These are phyloP conservation scores for Paracanthobrama guichenoti DNA, from an alignment of 2,113 vertebrate genomes.

Conservation along the genomic window DNA sequence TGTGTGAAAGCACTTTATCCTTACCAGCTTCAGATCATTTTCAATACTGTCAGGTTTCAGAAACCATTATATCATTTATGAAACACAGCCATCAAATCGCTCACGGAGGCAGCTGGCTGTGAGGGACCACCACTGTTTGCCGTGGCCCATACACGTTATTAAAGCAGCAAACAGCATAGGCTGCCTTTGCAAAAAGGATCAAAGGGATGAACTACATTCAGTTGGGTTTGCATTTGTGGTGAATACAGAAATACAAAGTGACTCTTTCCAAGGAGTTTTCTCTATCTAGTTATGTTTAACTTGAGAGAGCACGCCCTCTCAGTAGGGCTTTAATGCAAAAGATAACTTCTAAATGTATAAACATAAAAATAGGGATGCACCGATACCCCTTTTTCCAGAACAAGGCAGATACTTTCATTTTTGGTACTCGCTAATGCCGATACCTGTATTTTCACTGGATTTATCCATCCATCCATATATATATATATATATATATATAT, in stretches of 20 bases:
- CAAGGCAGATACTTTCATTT: too few relatives aligned
- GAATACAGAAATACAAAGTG: not conserved
- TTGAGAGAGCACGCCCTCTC: too few relatives aligned
- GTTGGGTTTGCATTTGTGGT: constrained; percentile 14
- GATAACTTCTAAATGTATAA: too few relatives aligned
- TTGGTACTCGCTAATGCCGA: too few relatives aligned
- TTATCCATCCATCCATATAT: too few relatives aligned
- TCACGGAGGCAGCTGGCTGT: constrained; percentile 49
- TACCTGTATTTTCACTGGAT: too few relatives aligned
- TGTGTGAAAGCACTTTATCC: not conserved
- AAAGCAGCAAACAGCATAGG: constrained; percentile 22
- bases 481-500: too few relatives aligned
- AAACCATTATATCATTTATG: not conserved
- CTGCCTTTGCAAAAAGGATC: constrained; percentile 32
- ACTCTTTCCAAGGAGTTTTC: not conserved
- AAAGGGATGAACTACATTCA: constrained; percentile 41
- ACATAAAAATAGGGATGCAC: too few relatives aligned
- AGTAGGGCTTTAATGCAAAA: too few relatives aligned
- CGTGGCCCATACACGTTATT: constrained; percentile 43
- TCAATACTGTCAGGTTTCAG: constrained; percentile 18
- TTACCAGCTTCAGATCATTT: constrained; percentile 11
- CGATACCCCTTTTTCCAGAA: too few relatives aligned
- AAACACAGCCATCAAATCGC: constrained; percentile 59
- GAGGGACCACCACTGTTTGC: constrained; percentile 22
- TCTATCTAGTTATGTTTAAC: not conserved